phyloP scores from a whole-genome alignment of 2,797 vertebrate species.

The Linurgus olivaceus region DNA sequence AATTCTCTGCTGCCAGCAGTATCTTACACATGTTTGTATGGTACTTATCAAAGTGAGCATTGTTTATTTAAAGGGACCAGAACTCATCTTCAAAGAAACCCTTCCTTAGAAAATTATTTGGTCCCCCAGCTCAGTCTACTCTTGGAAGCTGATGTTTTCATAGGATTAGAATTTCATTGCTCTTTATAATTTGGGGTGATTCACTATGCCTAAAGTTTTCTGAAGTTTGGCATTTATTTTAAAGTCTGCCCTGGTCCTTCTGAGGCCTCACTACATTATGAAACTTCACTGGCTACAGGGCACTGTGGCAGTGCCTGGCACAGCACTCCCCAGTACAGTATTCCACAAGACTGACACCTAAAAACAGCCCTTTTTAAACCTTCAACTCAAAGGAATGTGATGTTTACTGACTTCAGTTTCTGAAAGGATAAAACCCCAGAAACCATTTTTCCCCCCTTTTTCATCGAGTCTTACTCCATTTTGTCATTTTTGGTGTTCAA shows the following conservation, averaged over 20 bases:
- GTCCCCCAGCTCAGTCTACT: neutral
- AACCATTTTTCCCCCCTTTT: neutral
- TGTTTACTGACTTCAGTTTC: slow-evolving; percentile 10
- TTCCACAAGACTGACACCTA: neutral
- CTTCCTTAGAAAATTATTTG: neutral
- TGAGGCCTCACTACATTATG: neutral
- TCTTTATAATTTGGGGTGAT: neutral
- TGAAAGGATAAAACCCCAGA: neutral
- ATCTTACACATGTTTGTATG: neutral
- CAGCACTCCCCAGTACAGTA: neutral
- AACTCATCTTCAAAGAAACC: neutral
- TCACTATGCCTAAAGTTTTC: neutral
- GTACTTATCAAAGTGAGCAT: neutral
- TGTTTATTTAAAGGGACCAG: neutral
- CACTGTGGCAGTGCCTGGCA: neutral
- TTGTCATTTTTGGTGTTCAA: slow-evolving; percentile 36
- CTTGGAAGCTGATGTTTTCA: neutral
- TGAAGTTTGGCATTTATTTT: neutral
- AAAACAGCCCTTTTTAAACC: neutral
- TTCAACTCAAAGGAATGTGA: neutral
- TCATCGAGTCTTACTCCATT: neutral
- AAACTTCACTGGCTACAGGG: neutral
- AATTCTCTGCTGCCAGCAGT: slow-evolving; percentile 4
- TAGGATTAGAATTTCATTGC: neutral
- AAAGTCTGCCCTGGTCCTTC: neutral